Conservation (phyloP, 2,797 vertebrate genomes). For the Todus mexicanus region DNA sequence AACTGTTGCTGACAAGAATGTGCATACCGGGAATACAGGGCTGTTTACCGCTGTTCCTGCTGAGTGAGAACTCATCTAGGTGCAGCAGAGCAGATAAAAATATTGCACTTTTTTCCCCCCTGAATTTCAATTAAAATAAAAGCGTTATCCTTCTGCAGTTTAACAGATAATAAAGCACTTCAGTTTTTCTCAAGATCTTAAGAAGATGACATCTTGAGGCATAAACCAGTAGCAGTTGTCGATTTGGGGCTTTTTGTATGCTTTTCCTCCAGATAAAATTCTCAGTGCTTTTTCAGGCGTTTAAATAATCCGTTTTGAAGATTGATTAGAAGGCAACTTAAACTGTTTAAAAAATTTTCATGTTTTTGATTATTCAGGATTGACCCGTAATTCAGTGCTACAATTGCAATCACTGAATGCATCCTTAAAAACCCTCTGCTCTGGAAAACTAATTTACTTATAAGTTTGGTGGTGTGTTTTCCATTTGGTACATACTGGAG, state of each 20-base stretch:
- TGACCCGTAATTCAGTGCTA: not conserved
- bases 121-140: not conserved
- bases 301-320: not conserved
- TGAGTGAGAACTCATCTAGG: not conserved
- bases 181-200: not conserved
- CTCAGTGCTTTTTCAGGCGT: not conserved
- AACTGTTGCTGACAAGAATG: not conserved
- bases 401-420: not conserved
- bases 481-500: not conserved
- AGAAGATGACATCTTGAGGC: not conserved
- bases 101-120: fast-evolving
- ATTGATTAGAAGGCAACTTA: not conserved
- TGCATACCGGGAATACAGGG: not conserved
- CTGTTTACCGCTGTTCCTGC: not conserved
- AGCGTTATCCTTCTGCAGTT: not conserved
- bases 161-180: not conserved
- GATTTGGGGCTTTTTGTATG: not conserved
- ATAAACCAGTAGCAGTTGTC: not conserved
- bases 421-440: not conserved
- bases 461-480: not conserved
- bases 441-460: not conserved
- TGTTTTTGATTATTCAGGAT: not conserved
- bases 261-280: not conserved
- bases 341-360: not conserved
- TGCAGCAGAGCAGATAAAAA: not conserved